phyloP scores from a whole-genome alignment of 2,888 invertebrate species.

The Temnothorax unifasciatus region DNA sequence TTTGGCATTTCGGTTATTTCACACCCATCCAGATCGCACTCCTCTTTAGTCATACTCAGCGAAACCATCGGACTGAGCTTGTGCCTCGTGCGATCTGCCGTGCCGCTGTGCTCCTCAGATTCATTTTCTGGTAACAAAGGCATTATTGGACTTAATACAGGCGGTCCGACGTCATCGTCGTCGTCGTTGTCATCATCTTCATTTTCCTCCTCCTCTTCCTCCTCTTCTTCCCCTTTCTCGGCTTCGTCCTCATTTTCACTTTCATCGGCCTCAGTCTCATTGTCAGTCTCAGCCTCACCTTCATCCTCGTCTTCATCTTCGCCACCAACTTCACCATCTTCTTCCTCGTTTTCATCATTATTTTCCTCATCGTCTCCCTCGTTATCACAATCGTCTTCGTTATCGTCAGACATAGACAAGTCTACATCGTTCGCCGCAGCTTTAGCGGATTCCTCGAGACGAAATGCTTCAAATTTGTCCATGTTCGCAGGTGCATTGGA shows the following conservation, averaged over 20 bases:
- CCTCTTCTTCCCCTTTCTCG: neutral
- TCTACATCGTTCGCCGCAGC: conserved; percentile 47
- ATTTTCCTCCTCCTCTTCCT: conserved; percentile 64
- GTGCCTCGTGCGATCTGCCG: conserved; percentile 63
- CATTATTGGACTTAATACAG: conserved; percentile 84
- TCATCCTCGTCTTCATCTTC: neutral
- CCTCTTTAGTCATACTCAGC: conserved; percentile 63
- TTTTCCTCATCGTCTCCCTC: conserved; percentile 63
- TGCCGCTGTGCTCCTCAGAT: conserved; percentile 60
- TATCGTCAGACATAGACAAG: conserved; percentile 58
- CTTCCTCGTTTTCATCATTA: conserved; percentile 58
- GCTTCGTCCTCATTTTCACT: neutral
- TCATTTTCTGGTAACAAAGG: conserved; percentile 75
- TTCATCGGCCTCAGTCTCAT: conserved; percentile 48
- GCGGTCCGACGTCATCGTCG: conserved; percentile 83
- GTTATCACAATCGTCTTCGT: conserved; percentile 36
- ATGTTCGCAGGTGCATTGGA: neutral
- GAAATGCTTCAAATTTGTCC: conserved; percentile 6
- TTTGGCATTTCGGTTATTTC: conserved; percentile 57
- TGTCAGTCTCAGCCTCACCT: neutral
- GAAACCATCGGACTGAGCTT: conserved; percentile 77
- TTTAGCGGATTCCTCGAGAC: neutral
- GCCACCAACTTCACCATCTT: neutral
- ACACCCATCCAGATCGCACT: conserved; percentile 49
- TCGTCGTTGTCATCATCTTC: conserved; percentile 47